Conservation (phyloP, 2,113 vertebrate species). For the Indicator indicator region DNA sequence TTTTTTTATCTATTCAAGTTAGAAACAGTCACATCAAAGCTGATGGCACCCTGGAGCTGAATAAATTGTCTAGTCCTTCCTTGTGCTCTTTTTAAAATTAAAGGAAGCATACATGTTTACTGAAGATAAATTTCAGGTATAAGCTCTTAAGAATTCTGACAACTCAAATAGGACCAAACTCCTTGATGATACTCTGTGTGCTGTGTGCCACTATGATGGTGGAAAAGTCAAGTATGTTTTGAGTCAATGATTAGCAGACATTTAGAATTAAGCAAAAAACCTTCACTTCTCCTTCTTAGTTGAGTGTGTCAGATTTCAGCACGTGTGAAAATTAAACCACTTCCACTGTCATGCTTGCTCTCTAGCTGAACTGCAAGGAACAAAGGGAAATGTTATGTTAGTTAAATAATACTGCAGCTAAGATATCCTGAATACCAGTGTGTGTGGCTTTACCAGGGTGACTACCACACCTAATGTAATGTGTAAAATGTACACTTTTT, state of each 20-base stretch:
- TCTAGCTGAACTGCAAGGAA: not conserved
- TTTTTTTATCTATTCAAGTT: conserved; percentile 6
- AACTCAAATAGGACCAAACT: not conserved
- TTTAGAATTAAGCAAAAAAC: not conserved
- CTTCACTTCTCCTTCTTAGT: not conserved
- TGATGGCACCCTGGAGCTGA: not conserved
- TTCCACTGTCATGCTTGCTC: not conserved
- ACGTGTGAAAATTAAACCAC: not conserved
- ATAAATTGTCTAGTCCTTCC: not conserved
- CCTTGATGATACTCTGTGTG: not conserved
- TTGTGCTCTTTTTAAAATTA: conserved; percentile 34
- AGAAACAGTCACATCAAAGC: conserved; percentile 20
- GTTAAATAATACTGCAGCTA: not conserved
- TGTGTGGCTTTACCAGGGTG: not conserved
- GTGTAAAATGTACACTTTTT: not conserved
- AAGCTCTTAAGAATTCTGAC: conserved; percentile 45
- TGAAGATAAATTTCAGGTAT: not conserved
- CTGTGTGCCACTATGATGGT: not conserved
- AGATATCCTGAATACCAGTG: not conserved
- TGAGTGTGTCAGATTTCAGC: not conserved
- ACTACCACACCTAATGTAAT: not conserved
- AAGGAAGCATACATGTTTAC: conserved; percentile 6
- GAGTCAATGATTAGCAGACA: not conserved
- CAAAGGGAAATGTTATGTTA: not conserved
- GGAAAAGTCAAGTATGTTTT: not conserved